Evolutionary conservation across 2,888 invertebrate species (phyloP).

Genomic region (Nasonia oneida): DNA sequence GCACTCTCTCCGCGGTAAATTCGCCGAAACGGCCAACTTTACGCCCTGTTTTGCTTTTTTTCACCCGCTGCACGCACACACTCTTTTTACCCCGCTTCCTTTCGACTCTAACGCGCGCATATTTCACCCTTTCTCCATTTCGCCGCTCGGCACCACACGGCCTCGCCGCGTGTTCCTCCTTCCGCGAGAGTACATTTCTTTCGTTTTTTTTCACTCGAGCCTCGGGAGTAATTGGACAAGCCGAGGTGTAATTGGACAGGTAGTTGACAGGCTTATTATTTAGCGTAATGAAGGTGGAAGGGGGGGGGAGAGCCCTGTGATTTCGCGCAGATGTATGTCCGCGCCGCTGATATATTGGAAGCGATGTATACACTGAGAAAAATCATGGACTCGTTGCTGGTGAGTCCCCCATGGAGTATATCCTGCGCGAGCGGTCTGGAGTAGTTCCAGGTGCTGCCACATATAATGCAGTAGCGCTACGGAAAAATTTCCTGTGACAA

Average conservation of each 20-base stretch:
- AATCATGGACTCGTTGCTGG: too few species aligned
- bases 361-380: not conserved
- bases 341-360: not conserved
- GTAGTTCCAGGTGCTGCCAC: too few species aligned
- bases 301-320: conserved; percentile 29
- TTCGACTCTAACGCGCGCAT: conserved; percentile 19
- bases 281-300: conserved; percentile 44
- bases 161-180: not conserved
- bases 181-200: not conserved
- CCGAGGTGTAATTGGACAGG: conserved; percentile 58
- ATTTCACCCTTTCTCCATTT: conserved; percentile 31
- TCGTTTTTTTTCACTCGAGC: conserved; percentile 27
- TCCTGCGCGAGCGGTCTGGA: too few species aligned
- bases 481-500: too few species aligned
- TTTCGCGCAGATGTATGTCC: conserved; percentile 6
- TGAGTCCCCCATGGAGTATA: too few species aligned
- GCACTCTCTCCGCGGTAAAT: conserved; percentile 57
- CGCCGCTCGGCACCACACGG: conserved; percentile 3
- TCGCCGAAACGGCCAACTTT: conserved; percentile 58
- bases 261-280: conserved; percentile 60
- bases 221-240: conserved; percentile 54
- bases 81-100: not conserved
- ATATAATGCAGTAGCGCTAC: too few species aligned
- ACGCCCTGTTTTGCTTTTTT: conserved; percentile 47
- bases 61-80: not conserved